These are phyloP conservation scores for Siderastrea radians DNA, from an alignment of 92 coral and sea anemone genomes.

Conservation along the genomic window DNA sequence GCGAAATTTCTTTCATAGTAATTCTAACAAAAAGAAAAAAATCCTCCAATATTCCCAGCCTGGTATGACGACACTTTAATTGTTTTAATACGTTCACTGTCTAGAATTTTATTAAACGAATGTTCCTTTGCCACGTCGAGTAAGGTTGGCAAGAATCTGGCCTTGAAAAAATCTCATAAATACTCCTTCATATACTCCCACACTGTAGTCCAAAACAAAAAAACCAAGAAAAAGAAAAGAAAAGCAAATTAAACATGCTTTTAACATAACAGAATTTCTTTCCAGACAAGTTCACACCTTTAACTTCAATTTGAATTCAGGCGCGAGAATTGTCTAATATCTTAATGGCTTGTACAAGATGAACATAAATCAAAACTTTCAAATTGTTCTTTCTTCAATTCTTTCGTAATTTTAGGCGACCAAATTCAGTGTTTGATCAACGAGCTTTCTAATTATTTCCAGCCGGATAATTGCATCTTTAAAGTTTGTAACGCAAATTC, in stretches of 20 bases:
- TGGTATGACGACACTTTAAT: slow-evolving; percentile 10
- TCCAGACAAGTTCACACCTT: slow-evolving; percentile 22
- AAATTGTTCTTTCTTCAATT: slow-evolving; percentile 25
- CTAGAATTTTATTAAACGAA: neutral
- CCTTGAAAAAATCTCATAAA: neutral
- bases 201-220: neutral
- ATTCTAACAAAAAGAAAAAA: neutral
- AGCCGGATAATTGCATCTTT: neutral
- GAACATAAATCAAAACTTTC: slow-evolving; percentile 30
- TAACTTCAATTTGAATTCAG: slow-evolving; percentile 2
- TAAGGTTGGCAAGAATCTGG: too few relatives aligned
- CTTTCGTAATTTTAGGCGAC: neutral
- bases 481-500: slow-evolving; percentile 25
- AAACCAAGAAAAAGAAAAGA: neutral
- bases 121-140: neutral
- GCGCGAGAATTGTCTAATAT: slow-evolving; percentile 10
- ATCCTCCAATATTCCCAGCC: too few relatives aligned
- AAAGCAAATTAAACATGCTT: slow-evolving; percentile 4
- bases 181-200: neutral
- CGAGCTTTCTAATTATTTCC: slow-evolving; percentile 17
- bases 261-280: slow-evolving; percentile 1
- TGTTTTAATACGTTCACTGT: neutral
- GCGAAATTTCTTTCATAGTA: neutral
- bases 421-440: slow-evolving; percentile 12
- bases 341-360: slow-evolving; percentile 34